phyloP scores from a whole-genome alignment of 2,797 vertebrate genomes.

The Prunella strophiata region DNA sequence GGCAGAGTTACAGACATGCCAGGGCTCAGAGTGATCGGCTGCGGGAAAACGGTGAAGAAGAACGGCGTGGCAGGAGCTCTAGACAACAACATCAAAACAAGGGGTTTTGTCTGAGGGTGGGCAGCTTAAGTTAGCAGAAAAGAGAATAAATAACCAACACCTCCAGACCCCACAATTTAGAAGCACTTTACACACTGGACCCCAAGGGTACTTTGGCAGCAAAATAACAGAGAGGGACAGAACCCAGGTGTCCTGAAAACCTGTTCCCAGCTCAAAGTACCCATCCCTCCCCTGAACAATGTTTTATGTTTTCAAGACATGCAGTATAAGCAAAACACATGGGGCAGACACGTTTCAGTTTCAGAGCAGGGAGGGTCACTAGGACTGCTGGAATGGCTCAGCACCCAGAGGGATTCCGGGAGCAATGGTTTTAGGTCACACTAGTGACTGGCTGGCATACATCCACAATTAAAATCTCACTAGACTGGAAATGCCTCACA shows the following conservation, averaged over 20 bases:
- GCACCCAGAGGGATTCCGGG: neutral
- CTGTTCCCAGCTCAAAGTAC: neutral
- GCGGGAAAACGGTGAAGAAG: slow-evolving; percentile 83
- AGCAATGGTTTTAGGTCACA: slow-evolving; percentile 31
- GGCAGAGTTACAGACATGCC: slow-evolving; percentile 86
- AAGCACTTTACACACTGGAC: neutral
- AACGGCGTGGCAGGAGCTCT: slow-evolving; percentile 73
- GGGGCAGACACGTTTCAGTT: neutral
- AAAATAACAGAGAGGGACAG: neutral
- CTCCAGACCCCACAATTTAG: neutral
- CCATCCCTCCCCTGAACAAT: neutral
- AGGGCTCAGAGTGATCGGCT: slow-evolving; percentile 84
- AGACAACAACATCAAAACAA: neutral
- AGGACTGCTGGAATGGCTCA: neutral
- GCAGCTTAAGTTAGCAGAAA: neutral
- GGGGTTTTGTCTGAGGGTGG: neutral
- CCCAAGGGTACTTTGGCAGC: neutral
- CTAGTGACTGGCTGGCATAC: slow-evolving; percentile 48
- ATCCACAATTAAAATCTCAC: slow-evolving; percentile 65
- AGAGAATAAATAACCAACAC: neutral
- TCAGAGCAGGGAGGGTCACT: neutral
- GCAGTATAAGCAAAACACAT: neutral
- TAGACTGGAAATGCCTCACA: slow-evolving; percentile 70
- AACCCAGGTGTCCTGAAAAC: neutral
- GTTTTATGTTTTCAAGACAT: neutral